Base-by-base conservation (phyloP, 2,113 vertebrate species). In the Nanorana parkeri region DNA sequence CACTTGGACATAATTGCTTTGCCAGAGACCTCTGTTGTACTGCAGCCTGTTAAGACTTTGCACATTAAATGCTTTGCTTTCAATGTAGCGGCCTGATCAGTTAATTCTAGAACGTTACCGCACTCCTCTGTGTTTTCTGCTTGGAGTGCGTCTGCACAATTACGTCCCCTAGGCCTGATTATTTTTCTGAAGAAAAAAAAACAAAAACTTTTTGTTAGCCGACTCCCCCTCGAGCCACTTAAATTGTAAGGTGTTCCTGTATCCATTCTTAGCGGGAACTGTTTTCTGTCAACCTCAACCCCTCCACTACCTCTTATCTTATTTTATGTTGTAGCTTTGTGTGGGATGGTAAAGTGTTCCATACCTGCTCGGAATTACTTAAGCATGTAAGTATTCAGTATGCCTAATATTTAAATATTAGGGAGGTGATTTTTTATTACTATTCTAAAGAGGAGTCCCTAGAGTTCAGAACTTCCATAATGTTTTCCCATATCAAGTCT, bases 31-130 rank as follows among this genome's bases (percentile, higher is more conserved):
- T 15, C 0, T 85, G 83, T 86, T 89, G 86, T 69, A 85, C 83
- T 81, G 88, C 85, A 89, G 80, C 74, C 80, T 86, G 88, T 91
- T 90, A 92, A 91, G 68, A 36, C 77, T n/a, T 19, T 87, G 82
- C 89, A 88, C 88, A 86, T 87, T 76, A 81, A 84, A 87, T 86
- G 87, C 64, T 85, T 55, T 87, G 65, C 80, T 85, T 86, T 84
- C 2, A 63, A 16, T 24, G 58, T 75, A 87, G 84, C 84, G 65
- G 11, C 23, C 56, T 76, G 73, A 32, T 61, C 32, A 54, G 67
- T 58, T 73, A 17, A 58, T 41, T 56, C 51, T 28, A 56, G 17
- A 55, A 73, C 51, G 56, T 41, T 19, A 5, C 26, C 20, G 1
- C 19, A 65, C 36, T 29, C 51, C 29, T 32, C 13, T n/a, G 5